Evolutionary conservation across 2,888 invertebrate genomes (phyloP), one percentile per base, ranked within the genome.

Genomic region (Opisthograptis luteolata): DNA sequence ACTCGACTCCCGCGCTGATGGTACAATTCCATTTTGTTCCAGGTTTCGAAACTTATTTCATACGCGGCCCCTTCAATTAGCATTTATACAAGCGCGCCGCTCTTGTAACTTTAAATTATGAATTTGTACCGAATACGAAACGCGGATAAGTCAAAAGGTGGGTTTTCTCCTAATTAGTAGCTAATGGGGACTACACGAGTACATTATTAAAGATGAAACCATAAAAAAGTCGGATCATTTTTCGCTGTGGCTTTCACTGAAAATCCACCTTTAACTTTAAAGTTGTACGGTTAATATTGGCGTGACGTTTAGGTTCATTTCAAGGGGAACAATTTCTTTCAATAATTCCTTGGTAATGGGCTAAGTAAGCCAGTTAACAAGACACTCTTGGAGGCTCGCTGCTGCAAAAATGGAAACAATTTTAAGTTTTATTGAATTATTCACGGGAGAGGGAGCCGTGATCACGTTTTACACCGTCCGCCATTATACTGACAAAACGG

Each of bases 351-450:
- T 58, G 60, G 73, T 76, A 81, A 82, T 79, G 75, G 72, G 54
- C 70, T 71, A 79, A 82, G 79, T 81, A 78, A 78, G 76, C 72
- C 78, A 75, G 81, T 81, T 81, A 81, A 77, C 79, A 76, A 77
- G 75, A 70, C 68, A 69, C 74, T 73, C 68, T 68, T 61, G 61
- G 70, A 68, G 56, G 65, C 57, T 59, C 66, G 63, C 70, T 63
- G 62, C 60, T 59, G 67, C 75, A 76, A 70, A 71, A 75, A 69
- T 69, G 69, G 65, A 70, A 67, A 68, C 69, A 69, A 66, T 69
- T 74, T 75, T 67, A 66, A 72, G 64, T 67, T 72, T 75, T 66
- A 76, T 75, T 78, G 69, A 75, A 75, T 78, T 71, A 77, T 73
- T 76, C 62, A 50, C 22, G 31, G 14, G 25, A 10, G 34, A 19